phyloP scores from a whole-genome alignment of 2,113 vertebrate species.

The Bos javanicus region DNA sequence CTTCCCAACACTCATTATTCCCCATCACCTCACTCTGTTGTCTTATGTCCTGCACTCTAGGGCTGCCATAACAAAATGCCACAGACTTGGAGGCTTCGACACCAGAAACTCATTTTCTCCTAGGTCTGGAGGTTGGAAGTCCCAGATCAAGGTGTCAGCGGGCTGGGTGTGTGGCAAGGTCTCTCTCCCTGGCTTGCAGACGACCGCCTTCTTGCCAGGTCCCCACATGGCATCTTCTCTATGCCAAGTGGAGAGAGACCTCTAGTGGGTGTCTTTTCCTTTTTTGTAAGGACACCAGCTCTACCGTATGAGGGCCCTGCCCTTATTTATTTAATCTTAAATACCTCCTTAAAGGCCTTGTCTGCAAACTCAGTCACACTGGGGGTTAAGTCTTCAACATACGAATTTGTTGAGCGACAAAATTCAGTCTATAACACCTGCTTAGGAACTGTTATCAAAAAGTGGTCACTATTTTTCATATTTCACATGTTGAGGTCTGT shows the following conservation, averaged over 20 bases:
- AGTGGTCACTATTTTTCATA: rapidly evolving
- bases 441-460: background rate
- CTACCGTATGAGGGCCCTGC: background rate
- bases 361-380: background rate
- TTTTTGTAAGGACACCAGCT: background rate
- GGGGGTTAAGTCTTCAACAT: background rate
- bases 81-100: rapidly evolving
- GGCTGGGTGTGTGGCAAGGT: background rate
- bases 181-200: too few relatives aligned
- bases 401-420: background rate
- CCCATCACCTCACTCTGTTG: rapidly evolving
- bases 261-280: background rate
- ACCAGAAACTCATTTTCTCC: background rate
- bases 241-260: rapidly evolving
- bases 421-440: background rate
- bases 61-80: background rate
- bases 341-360: background rate
- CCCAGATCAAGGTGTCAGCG: too few relatives aligned
- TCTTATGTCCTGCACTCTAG: rapidly evolving
- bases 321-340: background rate
- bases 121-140: background rate
- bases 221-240: background rate
- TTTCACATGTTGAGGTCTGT: background rate
- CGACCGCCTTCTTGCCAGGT: rapidly evolving
- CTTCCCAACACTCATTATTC: background rate